These are phyloP conservation scores for Nemotelus pantherinus DNA, from an alignment of 2,888 invertebrate species.

Conservation along the genomic window DNA sequence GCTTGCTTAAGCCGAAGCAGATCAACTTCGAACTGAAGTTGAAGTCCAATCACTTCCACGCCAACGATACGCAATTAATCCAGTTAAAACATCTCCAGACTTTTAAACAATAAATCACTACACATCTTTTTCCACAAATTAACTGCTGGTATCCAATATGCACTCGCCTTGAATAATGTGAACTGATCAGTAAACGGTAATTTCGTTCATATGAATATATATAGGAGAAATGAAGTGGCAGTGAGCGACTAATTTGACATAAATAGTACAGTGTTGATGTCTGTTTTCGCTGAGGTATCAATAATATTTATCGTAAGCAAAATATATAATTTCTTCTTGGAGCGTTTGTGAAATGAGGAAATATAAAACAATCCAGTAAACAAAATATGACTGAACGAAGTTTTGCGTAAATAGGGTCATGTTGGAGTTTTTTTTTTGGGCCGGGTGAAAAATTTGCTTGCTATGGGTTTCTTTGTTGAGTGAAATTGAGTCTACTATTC, in stretches of 20 bases:
- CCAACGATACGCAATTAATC: background rate
- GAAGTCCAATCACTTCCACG: too few species aligned
- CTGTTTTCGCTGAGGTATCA: constrained; percentile 4
- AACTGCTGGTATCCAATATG: constrained; percentile 6
- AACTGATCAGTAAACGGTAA: constrained; percentile 25
- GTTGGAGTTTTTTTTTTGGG: too few species aligned
- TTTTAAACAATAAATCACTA: constrained; percentile 13
- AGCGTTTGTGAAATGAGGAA: constrained; percentile 3
- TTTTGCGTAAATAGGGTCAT: background rate
- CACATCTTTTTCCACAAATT: constrained; percentile 16
- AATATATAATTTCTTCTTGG: constrained; percentile 4
- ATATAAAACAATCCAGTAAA: constrained; percentile 7
- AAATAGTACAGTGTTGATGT: constrained; percentile 23
- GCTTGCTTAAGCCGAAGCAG: too few species aligned
- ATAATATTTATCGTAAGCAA: constrained; percentile 22
- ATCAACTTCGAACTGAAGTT: too few species aligned
- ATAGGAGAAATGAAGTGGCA: constrained; percentile 19
- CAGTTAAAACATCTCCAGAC: constrained; percentile 21
- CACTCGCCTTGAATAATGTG: constrained; percentile 22
- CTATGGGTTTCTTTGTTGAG: too few species aligned
- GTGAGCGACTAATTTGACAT: constrained; percentile 11
- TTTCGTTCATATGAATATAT: constrained; percentile 16
- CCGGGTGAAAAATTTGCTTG: too few species aligned
- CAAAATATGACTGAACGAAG: background rate
- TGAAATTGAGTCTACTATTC: too few species aligned